These are phyloP conservation scores for Nymphalis urticae DNA, from an alignment of 2,888 invertebrate genomes.

Conservation along the genomic window DNA sequence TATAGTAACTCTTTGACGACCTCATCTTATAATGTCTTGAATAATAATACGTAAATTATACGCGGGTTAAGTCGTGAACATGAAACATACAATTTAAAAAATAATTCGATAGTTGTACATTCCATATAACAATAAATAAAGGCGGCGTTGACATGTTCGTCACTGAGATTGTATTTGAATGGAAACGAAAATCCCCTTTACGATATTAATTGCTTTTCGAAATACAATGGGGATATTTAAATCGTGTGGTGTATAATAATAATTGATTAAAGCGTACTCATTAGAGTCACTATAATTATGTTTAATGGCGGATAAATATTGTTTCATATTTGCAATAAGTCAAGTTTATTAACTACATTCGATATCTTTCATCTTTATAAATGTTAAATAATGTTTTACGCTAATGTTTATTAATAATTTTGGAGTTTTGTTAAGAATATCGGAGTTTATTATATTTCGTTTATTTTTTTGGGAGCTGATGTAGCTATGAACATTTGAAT, in stretches of 20 bases:
- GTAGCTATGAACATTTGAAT: too few relatives aligned
- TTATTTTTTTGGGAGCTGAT: too few relatives aligned
- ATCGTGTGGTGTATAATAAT: conserved; percentile 37
- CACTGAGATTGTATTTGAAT: conserved; percentile 13
- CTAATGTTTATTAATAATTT: too few relatives aligned
- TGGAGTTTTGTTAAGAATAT: too few relatives aligned
- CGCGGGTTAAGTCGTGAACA: background rate
- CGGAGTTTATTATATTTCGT: too few relatives aligned
- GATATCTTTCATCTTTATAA: background rate
- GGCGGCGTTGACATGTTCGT: background rate
- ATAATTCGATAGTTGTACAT: background rate
- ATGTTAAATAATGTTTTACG: too few relatives aligned
- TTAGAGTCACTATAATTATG: conserved; percentile 26
- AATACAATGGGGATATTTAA: conserved; percentile 47
- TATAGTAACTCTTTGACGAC: too few relatives aligned
- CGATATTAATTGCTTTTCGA: conserved; percentile 51
- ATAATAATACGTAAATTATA: background rate
- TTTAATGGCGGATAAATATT: conserved; percentile 12
- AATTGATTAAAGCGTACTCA: conserved; percentile 36
- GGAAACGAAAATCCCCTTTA: conserved; percentile 24
- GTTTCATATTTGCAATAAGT: conserved; percentile 7
- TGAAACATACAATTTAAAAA: conserved; percentile 2
- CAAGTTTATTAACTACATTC: background rate
- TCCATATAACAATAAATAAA: background rate
- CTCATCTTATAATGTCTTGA: too few relatives aligned